Evolutionary conservation across 2,888 invertebrate species (phyloP), one percentile per base, ranked within the genome.

Genomic region (Folsomia manolachei): DNA sequence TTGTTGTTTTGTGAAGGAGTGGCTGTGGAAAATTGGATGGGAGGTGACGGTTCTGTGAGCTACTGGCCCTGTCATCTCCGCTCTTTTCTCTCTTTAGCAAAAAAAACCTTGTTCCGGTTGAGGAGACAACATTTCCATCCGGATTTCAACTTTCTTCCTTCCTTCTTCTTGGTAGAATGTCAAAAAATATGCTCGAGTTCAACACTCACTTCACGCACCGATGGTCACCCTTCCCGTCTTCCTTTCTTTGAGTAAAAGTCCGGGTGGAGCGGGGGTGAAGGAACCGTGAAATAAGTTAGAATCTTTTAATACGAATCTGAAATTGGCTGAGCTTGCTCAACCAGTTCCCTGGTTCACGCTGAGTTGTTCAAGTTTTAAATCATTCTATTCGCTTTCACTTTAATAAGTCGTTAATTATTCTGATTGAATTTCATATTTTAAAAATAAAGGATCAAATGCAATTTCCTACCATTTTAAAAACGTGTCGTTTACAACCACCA

Each of bases 41-140:
- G 39, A 39, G 39, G 39, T 39, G 39, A 39, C 39, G 39, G 39
- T 39, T n/a, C 39, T 39, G 39, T 9, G 7, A 14, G 39, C 7
- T 4, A 39, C 39, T 39, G 4, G 4, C 39, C 39, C 39, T 39
- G 39, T n/a, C n/a, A n/a, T n/a, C n/a, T n/a, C n/a, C n/a, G n/a
- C n/a, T n/a, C n/a, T n/a, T n/a, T n/a, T n/a, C n/a, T n/a, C 39
- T 39, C 39, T 39, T 39, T 39, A 39, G 39, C 39, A 39, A 39
- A 39, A 39, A n/a, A 21, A 18, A 19, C 21, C 56, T 7, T 56
- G 18, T 56, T 56, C 21, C 56, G 56, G 11, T 56, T 56, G 56
- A 56, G 21, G 21, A 21, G 56, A 56, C 19, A 56, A 56, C 56
- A 56, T 56, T 56, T 56, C 56, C 56, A 56, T 56, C n/a, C 21